Base-by-base conservation (phyloP, 2,888 invertebrate genomes). In the Caenorhabditis doughertyi region DNA sequence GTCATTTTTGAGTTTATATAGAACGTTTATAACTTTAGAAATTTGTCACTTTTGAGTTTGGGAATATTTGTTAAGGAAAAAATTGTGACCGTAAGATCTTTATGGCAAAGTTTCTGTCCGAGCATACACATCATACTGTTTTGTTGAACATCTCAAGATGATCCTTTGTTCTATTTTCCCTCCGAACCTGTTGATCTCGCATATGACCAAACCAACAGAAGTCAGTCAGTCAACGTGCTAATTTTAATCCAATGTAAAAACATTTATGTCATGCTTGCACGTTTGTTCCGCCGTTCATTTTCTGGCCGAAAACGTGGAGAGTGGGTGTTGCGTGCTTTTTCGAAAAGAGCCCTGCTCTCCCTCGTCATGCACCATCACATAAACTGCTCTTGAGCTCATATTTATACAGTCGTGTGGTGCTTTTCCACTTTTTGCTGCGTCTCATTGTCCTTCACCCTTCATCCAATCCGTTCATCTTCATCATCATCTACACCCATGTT, bases 331-430 rank as follows among this genome's bases (percentile, higher is more conserved):
- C 65, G 51, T 42, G 23, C 47, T 42, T 62, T 77, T 62, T 67
- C 60, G 42, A 60, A 65, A 64, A 65, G 65, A 62, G 58, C 9
- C n/a, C n/a, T n/a, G n/a, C 32, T 32, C 32, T 32, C 32, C 32
- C 67, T 47, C 64, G 77, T 77, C 77, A 77, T 77, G 77, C 68
- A 35, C 60, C 76, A 76, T 49, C 76, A 68, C 67, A 49, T 68
- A 62, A 68, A 77, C 77, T 68, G 77, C 77, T 77, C 77, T 77
- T 77, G 77, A 77, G 77, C 77, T 55, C 56, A 53, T 77, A 62
- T 77, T 77, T 77, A 77, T 77, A 77, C 77, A 77, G 77, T 77
- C 77, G 77, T 77, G 68, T 32, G 32, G 67, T n/a, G n/a, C 76
- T 76, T 55, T 44, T 64, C 42, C 44, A 27, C 62, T 72, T 18